Percentiles rank a stretch among this genome's conserved stretches.
phyloP scores from a whole-genome alignment of 2,888 invertebrate genomes.

The Podabrus alpinus region DNA sequence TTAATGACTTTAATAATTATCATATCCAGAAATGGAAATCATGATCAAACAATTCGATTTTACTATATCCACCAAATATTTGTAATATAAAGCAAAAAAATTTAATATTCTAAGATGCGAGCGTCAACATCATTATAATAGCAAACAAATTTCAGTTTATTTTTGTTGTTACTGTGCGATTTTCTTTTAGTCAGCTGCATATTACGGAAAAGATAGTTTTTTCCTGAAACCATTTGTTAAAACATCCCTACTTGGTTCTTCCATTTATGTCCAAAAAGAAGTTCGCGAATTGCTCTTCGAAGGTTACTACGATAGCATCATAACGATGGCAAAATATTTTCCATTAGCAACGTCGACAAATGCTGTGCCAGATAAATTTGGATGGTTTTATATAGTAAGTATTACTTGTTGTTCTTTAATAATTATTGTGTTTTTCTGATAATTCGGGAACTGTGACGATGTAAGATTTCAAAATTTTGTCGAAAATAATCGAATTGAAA shows the following conservation, averaged over 20 bases:
- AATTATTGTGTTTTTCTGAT: too few species aligned
- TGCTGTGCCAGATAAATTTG: conserved; percentile 70
- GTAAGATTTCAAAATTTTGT: too few species aligned
- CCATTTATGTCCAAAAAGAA: conserved; percentile 64
- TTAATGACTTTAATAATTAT: too few species aligned
- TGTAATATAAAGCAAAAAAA: neutral
- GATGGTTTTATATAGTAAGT: conserved; percentile 77
- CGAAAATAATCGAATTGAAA: too few species aligned
- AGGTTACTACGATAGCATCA: conserved; percentile 76
- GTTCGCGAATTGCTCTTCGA: conserved; percentile 76
- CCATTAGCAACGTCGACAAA: conserved; percentile 60
- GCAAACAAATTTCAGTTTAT: neutral
- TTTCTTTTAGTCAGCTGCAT: conserved; percentile 61
- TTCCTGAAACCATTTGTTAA: conserved; percentile 53
- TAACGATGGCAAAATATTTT: conserved; percentile 66
- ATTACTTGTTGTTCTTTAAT: neutral
- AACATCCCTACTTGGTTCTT: conserved; percentile 38
- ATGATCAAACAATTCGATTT: neutral
- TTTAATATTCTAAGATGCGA: neutral
- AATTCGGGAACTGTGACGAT: too few species aligned
- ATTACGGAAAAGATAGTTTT: conserved; percentile 46
- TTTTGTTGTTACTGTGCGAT: conserved; percentile 2
- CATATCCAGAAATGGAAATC: too few species aligned
- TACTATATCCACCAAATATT: neutral
- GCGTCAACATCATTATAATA: neutral